Evolutionary conservation across 2,113 vertebrate species (phyloP).

Genomic region (Cheilinus undulatus): DNA sequence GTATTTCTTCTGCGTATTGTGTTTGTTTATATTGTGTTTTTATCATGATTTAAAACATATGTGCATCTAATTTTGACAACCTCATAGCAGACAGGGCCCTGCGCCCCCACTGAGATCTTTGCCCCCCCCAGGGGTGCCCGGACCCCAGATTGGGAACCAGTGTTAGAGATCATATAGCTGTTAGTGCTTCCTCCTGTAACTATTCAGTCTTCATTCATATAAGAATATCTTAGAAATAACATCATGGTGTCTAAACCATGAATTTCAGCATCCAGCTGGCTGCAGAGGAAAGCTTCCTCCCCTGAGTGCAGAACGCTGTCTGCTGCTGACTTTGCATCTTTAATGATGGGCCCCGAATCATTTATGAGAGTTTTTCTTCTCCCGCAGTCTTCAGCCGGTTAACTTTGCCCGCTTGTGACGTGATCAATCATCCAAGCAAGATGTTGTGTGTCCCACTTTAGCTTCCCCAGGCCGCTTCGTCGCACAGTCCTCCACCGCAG

Average conservation of each 20-base stretch:
- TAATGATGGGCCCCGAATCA: slow-evolving; percentile 57
- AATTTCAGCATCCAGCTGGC: background rate
- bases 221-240: background rate
- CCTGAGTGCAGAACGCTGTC: slow-evolving; percentile 41
- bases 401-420: slow-evolving; percentile 67
- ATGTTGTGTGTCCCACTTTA: slow-evolving; percentile 69
- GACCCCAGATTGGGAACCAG: too few relatives aligned
- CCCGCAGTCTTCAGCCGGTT: slow-evolving; percentile 55
- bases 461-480: background rate
- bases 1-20: too few relatives aligned
- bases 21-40: too few relatives aligned
- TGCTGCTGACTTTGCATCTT: slow-evolving; percentile 58
- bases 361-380: slow-evolving; percentile 76
- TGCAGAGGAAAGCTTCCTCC: background rate
- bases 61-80: too few relatives aligned
- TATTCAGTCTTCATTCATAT: background rate
- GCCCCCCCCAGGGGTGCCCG: too few relatives aligned
- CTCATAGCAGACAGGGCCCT: too few relatives aligned
- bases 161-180: too few relatives aligned
- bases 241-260: background rate
- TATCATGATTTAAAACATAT: too few relatives aligned
- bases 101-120: too few relatives aligned
- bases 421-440: slow-evolving; percentile 70
- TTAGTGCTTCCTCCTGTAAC: too few relatives aligned
- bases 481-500: background rate